phyloP scores from a whole-genome alignment of 35 echinoderm and acorn worm genomes.

The Hemicentrotus pulcherrimus region DNA sequence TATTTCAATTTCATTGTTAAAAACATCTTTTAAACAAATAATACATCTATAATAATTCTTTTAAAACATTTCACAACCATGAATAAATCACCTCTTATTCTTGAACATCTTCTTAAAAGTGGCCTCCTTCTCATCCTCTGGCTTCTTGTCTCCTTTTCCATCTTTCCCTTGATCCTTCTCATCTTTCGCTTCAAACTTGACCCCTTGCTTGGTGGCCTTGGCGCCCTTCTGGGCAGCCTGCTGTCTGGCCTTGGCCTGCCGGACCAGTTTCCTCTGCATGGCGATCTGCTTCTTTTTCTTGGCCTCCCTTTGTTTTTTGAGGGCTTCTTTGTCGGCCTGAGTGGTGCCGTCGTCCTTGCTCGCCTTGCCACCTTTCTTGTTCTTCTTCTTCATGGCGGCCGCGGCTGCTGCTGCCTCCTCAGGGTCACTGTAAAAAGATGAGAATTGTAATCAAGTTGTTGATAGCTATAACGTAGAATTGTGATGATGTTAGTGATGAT shows the following conservation, averaged over 20 bases:
- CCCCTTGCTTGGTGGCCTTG: conserved; percentile 54
- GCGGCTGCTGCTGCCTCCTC: not conserved
- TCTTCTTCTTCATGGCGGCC: not conserved
- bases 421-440: conserved; percentile 6
- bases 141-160: conserved; percentile 47
- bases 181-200: conserved; percentile 68
- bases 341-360: conserved; percentile 40
- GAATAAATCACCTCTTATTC: conserved; percentile 81
- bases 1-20: no score
- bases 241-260: conserved; percentile 75
- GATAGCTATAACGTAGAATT: no score
- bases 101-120: conserved; percentile 88
- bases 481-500: no score
- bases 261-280: conserved; percentile 71
- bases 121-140: conserved; percentile 53
- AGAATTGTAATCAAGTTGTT: no score
- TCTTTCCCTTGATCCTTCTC: conserved; percentile 60
- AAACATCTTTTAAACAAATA: no score
- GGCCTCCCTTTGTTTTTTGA: conserved; percentile 73
- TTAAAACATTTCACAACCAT: no score
- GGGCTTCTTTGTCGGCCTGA: conserved; percentile 63
- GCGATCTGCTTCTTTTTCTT: conserved; percentile 84
- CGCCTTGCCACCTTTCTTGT: conserved; percentile 34
- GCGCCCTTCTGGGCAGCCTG: conserved; percentile 54
- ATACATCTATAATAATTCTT: no score